Conservation (phyloP, 2,113 vertebrate species). For the Rhynchomys soricoides region DNA sequence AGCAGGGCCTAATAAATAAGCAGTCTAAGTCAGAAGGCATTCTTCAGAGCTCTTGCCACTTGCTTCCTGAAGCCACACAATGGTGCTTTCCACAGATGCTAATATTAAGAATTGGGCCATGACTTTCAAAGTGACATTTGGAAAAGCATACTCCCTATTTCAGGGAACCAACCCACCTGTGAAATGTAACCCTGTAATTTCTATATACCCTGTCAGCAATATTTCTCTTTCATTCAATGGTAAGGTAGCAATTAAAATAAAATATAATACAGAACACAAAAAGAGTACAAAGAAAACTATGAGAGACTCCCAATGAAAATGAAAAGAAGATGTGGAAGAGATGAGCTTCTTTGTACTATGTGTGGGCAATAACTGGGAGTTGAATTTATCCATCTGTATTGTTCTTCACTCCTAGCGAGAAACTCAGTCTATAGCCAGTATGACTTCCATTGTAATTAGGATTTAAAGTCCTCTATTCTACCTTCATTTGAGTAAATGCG, state of each 20-base stretch:
- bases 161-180: conserved; percentile 50
- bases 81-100: background rate
- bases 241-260: conserved; percentile 77
- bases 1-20: background rate
- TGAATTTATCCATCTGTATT: background rate
- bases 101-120: conserved; percentile 36
- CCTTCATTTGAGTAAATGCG: background rate
- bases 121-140: conserved; percentile 19
- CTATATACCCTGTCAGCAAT: conserved; percentile 57
- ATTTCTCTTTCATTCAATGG: conserved; percentile 77
- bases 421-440: background rate
- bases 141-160: conserved; percentile 38
- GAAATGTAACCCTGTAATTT: conserved; percentile 76
- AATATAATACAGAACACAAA: conserved; percentile 40
- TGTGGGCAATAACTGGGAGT: conserved; percentile 45
- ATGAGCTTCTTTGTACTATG: conserved; percentile 54
- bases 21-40: background rate
- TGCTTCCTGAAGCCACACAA: background rate
- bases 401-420: conserved; percentile 52
- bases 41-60: background rate
- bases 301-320: conserved; percentile 45
- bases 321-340: conserved; percentile 33
- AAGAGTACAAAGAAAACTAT: conserved; percentile 52
- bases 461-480: background rate
- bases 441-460: conserved; percentile 1